Evolutionary conservation across 2,113 vertebrate species (phyloP).

Genomic region (Cairina moschata): DNA sequence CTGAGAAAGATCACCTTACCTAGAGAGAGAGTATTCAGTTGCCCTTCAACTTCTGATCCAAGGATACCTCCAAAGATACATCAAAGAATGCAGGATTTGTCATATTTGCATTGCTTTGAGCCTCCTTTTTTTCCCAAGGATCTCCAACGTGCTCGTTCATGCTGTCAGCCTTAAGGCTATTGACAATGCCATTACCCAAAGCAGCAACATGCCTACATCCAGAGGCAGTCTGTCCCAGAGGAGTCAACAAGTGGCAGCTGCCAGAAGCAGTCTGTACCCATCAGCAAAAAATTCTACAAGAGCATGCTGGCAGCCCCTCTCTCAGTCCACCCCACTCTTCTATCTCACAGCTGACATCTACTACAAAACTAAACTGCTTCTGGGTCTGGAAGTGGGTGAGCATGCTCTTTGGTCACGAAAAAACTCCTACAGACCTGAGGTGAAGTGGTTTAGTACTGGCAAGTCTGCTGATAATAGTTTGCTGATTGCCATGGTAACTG

Average conservation of each 20-base stretch:
- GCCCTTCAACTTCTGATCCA: not conserved
- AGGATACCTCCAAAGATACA: not conserved
- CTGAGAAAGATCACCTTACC: not conserved
- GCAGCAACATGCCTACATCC: not conserved
- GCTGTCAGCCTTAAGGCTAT: not conserved
- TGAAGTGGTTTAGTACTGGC: not conserved
- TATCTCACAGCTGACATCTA: not conserved
- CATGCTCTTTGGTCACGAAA: not conserved
- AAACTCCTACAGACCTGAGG: not conserved
- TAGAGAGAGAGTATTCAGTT: not conserved
- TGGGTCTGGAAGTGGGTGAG: not conserved
- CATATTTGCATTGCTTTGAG: not conserved
- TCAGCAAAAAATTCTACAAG: accelerated
- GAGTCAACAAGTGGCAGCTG: not conserved
- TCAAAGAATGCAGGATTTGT: not conserved
- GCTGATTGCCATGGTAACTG: not conserved
- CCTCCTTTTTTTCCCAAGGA: not conserved
- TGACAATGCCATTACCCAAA: not conserved
- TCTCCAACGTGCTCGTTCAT: not conserved
- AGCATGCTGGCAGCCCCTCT: not conserved
- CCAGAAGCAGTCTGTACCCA: not conserved
- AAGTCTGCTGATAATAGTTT: not conserved
- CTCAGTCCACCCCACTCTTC: not conserved
- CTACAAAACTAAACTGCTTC: not conserved
- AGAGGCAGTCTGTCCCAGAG: not conserved